A percentile compares a stretch with the other conserved stretches of the same genome.
These are phyloP conservation scores for Heliocidaris erythrogramma DNA, from an alignment of 35 echinoderm and acorn worm genomes.

Conservation along the genomic window DNA sequence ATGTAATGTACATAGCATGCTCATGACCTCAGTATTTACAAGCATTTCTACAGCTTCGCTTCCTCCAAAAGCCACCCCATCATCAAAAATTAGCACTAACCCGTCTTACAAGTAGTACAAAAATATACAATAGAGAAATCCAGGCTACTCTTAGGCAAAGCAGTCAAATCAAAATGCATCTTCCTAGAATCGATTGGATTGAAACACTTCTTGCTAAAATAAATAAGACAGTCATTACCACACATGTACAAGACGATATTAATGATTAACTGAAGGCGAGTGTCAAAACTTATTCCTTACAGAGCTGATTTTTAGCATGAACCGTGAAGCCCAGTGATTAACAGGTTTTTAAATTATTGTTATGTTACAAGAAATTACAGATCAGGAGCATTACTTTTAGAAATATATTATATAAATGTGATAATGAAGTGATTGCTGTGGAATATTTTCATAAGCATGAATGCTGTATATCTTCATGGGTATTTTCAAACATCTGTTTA, in stretches of 20 bases:
- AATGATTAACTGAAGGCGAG: not conserved
- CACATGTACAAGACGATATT: not conserved
- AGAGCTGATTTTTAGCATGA: not conserved
- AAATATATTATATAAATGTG: too few relatives aligned
- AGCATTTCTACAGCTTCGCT: conserved; percentile 1
- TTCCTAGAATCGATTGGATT: not conserved
- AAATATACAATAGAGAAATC: conserved; percentile 1
- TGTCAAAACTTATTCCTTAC: not conserved
- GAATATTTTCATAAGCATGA: too few relatives aligned
- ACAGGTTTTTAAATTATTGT: too few relatives aligned
- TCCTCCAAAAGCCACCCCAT: not conserved
- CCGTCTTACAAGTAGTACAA: not conserved
- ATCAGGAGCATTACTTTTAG: too few relatives aligned
- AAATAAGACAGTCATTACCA: not conserved
- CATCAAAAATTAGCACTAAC: not conserved
- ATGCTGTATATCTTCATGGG: too few relatives aligned
- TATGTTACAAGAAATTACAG: too few relatives aligned
- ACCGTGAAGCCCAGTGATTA: not conserved
- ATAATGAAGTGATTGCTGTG: too few relatives aligned
- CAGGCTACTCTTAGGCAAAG: not conserved
- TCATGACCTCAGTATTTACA: not conserved
- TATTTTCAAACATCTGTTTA: too few relatives aligned
- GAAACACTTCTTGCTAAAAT: not conserved
- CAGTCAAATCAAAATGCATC: not conserved
- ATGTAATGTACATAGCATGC: not conserved